These are phyloP conservation scores for Phaedon cochleariae DNA, from an alignment of 2,888 invertebrate genomes.

Conservation along the genomic window DNA sequence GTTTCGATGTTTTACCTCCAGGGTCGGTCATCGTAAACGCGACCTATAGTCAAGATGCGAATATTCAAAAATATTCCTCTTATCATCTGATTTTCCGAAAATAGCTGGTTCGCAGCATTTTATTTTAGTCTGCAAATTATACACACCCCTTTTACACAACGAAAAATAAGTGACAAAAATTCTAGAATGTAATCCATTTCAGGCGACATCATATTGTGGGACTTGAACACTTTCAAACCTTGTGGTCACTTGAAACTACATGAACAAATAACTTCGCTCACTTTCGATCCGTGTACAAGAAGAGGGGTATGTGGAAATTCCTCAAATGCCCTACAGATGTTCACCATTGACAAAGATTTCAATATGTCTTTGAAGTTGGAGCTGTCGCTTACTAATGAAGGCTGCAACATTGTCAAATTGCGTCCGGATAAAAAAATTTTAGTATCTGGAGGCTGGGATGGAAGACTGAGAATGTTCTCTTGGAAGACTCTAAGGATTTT, in stretches of 20 bases:
- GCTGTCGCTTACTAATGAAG: slow-evolving; percentile 75
- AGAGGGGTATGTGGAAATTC: slow-evolving; percentile 75
- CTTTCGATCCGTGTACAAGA: slow-evolving; percentile 72
- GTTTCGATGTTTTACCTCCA: too few relatives aligned
- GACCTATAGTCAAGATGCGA: too few relatives aligned
- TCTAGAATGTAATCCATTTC: too few relatives aligned
- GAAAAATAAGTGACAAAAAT: too few relatives aligned
- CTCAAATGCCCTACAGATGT: slow-evolving; percentile 65
- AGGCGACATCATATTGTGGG: slow-evolving; percentile 75
- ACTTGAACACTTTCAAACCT: slow-evolving; percentile 69
- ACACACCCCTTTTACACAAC: too few relatives aligned
- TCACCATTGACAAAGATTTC: slow-evolving; percentile 65
- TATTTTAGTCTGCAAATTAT: too few relatives aligned
- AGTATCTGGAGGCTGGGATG: slow-evolving; percentile 80
- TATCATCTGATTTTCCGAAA: too few relatives aligned
- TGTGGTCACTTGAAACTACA: slow-evolving; percentile 67
- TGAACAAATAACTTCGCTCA: slow-evolving; percentile 76
- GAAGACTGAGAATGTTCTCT: slow-evolving; percentile 73
- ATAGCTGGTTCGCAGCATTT: too few relatives aligned
- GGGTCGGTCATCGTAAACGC: too few relatives aligned
- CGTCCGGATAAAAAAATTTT: slow-evolving; percentile 78
- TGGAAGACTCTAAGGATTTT: slow-evolving; percentile 78
- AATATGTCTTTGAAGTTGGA: slow-evolving; percentile 63
- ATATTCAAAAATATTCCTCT: too few relatives aligned
- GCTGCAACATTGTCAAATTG: slow-evolving; percentile 74